Evolutionary conservation across 2,888 invertebrate species (phyloP).

Genomic region (Acrobeloides nanus): DNA sequence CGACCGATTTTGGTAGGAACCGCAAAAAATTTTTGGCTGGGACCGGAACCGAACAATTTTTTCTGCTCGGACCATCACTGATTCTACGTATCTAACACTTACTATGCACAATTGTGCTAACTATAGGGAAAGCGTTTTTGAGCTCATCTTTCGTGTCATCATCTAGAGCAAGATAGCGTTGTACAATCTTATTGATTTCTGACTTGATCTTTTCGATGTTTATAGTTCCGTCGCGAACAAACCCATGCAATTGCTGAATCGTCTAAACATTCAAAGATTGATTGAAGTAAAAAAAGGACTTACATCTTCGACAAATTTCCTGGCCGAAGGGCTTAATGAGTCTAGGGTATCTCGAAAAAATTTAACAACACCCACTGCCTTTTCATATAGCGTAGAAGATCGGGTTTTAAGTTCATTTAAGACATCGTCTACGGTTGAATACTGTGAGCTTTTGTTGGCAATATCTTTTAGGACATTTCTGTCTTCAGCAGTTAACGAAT

Average conservation of each 20-base stretch:
- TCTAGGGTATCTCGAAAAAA: slow-evolving; percentile 18
- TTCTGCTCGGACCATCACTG: too few species aligned
- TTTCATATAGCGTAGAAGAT: slow-evolving; percentile 27
- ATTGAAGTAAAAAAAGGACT: slow-evolving; percentile 5
- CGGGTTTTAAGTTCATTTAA: slow-evolving; percentile 23
- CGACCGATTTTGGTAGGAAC: too few species aligned
- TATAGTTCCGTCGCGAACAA: slow-evolving; percentile 11
- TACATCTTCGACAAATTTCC: slow-evolving; percentile 26
- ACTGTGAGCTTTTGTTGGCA: slow-evolving; percentile 20
- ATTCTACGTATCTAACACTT: slow-evolving; percentile 10
- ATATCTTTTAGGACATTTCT: slow-evolving; percentile 25
- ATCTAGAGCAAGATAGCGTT: slow-evolving; percentile 19
- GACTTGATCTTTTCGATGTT: slow-evolving; percentile 17
- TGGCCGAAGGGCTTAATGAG: slow-evolving; percentile 18
- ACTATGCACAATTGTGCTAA: slow-evolving; percentile 22
- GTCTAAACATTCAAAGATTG: slow-evolving; percentile 11
- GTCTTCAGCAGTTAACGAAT: slow-evolving; percentile 16
- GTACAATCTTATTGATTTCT: slow-evolving; percentile 16
- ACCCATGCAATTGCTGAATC: slow-evolving; percentile 13
- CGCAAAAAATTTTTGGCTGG: too few species aligned
- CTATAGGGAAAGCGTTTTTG: slow-evolving; percentile 21
- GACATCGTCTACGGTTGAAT: slow-evolving; percentile 20
- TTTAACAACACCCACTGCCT: slow-evolving; percentile 22
- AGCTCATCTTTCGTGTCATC: slow-evolving; percentile 20
- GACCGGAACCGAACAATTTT: too few species aligned